Evolutionary conservation across 1,140 invertebrate genomes (phyloP).

Genomic region (Ctenoplectra terminalis): DNA sequence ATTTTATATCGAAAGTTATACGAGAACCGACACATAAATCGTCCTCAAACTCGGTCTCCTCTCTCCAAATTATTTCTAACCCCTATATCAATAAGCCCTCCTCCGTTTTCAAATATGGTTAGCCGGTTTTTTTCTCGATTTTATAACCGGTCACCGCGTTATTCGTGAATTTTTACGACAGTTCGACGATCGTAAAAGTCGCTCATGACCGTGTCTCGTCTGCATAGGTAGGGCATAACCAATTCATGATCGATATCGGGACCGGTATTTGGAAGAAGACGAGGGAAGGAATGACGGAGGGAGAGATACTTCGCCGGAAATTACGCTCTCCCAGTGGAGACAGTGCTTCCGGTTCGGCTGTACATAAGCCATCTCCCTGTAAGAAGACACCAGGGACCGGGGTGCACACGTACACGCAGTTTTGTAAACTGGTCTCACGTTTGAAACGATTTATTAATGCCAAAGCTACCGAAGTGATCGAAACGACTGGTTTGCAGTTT

Average conservation of each 20-base stretch:
- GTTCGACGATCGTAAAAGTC: constrained; percentile 49
- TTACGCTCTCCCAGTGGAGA: constrained; percentile 66
- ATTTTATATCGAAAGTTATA: not conserved
- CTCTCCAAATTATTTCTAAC: not conserved
- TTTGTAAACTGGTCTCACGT: constrained; percentile 24
- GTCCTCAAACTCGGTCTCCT: not conserved
- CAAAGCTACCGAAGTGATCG: no score
- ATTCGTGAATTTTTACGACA: constrained; percentile 46
- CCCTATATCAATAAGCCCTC: not conserved
- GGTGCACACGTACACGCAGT: not conserved
- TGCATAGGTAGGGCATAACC: constrained; percentile 39
- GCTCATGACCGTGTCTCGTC: not conserved
- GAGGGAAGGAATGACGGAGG: not conserved
- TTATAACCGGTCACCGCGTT: constrained; percentile 16
- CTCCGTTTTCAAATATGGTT: constrained; percentile 5
- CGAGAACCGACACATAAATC: not conserved
- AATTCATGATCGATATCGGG: constrained; percentile 63
- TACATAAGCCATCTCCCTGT: constrained; percentile 55
- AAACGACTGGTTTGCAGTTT: no score
- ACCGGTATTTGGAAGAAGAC: constrained; percentile 33
- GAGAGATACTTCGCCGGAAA: constrained; percentile 70
- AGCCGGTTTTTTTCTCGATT: not conserved
- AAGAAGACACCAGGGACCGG: constrained; percentile 30
- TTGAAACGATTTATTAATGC: constrained; percentile 44
- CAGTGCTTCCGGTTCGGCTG: constrained; percentile 57